Evolutionary conservation across 2,888 invertebrate genomes (phyloP), one percentile per base, ranked within the genome.

Genomic region (Ectemnius lituratus): DNA sequence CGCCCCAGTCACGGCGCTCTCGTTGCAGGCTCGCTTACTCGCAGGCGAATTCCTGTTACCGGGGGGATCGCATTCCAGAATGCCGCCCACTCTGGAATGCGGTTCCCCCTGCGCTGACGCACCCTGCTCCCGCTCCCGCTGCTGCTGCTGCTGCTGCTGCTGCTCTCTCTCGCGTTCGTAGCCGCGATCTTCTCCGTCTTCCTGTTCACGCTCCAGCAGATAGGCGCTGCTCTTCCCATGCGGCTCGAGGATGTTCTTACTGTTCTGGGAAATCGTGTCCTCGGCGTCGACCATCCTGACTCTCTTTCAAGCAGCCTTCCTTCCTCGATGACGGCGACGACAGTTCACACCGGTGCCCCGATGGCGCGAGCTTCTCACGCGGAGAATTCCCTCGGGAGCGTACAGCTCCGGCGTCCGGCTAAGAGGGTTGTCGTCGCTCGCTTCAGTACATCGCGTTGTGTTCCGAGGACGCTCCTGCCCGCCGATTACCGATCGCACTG

Each of bases 61-160:
- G 87, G 87, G 87, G 85, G 88, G 87, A 88, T 88, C 88, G 84
- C 89, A 89, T 89, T 90, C 89, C 89, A 85, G 86, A 87, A 88
- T 88, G 86, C 90, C 89, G 89, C 90, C 90, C 90, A 90, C 89
- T 89, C 90, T 90, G 90, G 89, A 89, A 89, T 90, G 89, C 79
- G 84, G 88, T 85, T 87, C 87, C 85, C 86, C 85, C 84, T 83
- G 81, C 79, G 81, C 85, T 78, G 85, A 86, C 82, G 84, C 84
- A 80, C 71, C 79, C 71, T 81, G 81, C 74, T 78, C 83, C 76
- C 79, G 80, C 74, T 78, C 83, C 76, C 79, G 80, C 23, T 23
- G 23, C 23, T 23, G 23, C 70, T 76, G 76, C 73, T 79, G 80
- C 78, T 62, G 72, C 46, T 64, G 71, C 73, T 78, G 77, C 75